phyloP scores from a whole-genome alignment of 2,888 invertebrate genomes.

The Panorpa germanica region DNA sequence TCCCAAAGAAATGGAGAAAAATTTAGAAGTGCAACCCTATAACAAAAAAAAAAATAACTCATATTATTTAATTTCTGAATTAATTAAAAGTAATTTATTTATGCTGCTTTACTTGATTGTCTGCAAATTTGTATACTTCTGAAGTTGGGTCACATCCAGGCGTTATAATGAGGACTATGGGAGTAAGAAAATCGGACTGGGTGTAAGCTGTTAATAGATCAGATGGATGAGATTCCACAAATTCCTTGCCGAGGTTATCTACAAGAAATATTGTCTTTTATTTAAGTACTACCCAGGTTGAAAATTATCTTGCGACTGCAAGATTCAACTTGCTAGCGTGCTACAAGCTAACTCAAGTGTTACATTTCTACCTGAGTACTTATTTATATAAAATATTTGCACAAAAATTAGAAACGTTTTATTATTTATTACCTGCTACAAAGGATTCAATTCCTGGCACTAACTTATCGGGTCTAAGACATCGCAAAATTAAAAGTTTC shows the following conservation, averaged over 20 bases:
- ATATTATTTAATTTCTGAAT: no score
- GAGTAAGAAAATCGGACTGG: conserved; percentile 73
- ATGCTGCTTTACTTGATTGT: conserved; percentile 81
- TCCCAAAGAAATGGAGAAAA: conserved; percentile 59
- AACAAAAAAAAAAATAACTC: no score
- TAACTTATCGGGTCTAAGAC: conserved; percentile 76
- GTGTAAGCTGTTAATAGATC: conserved; percentile 65
- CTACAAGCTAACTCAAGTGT: no score
- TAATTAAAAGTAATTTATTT: no score
- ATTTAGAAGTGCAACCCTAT: no score
- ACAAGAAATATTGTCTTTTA: conserved; percentile 46
- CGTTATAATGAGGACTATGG: conserved; percentile 77
- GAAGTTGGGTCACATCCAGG: conserved; percentile 90
- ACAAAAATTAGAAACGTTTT: not conserved
- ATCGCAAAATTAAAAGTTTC: conserved; percentile 58
- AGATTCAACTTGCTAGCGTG: no score
- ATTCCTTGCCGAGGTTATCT: conserved; percentile 49
- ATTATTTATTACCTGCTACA: conserved; percentile 32
- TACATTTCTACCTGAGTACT: no score
- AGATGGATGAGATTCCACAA: conserved; percentile 79
- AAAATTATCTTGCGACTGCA: no score
- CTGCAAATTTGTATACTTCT: conserved; percentile 75
- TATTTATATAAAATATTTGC: no score
- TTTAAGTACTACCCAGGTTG: no score
- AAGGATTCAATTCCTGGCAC: conserved; percentile 56